Conservation (phyloP, 2,888 invertebrate species). For the Amorpha juglandis region DNA sequence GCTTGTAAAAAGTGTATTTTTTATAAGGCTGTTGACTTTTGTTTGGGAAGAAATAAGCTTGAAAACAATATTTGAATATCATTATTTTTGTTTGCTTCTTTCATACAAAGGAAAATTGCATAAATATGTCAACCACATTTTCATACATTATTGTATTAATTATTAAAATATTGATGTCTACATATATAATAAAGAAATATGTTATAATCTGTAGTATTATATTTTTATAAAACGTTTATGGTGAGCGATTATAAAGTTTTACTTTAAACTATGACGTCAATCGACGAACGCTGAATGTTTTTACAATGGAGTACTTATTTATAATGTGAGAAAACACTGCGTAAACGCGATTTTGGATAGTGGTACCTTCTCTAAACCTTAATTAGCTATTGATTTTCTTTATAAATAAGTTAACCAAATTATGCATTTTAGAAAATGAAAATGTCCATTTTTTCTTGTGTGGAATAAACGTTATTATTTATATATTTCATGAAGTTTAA, state of each 20-base stretch:
- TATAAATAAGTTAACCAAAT: too few species aligned
- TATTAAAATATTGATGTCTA: neutral
- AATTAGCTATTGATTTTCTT: neutral
- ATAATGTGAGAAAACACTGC: conserved; percentile 15
- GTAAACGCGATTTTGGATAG: neutral
- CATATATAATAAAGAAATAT: too few species aligned
- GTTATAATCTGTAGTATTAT: too few species aligned
- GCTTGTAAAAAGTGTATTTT: conserved; percentile 13
- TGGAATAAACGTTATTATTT: neutral
- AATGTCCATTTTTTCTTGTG: too few species aligned
- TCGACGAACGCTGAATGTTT: conserved; percentile 25
- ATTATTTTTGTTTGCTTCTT: conserved; percentile 10
- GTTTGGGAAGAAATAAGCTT: conserved; percentile 14
- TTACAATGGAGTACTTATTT: neutral
- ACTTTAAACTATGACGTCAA: conserved; percentile 37
- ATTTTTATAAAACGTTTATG: neutral
- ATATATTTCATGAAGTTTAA: too few species aligned
- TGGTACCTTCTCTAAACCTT: too few species aligned
- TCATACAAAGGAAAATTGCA: neutral
- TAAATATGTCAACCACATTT: neutral
- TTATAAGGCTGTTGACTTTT: conserved; percentile 5
- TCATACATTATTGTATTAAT: neutral
- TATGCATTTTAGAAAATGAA: too few species aligned
- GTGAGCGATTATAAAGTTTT: conserved; percentile 10
- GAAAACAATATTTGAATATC: conserved; percentile 23